Evolutionary conservation across 2,113 vertebrate genomes (phyloP), one percentile per base, ranked within the genome.

Genomic region (Hiodon alosoides): DNA sequence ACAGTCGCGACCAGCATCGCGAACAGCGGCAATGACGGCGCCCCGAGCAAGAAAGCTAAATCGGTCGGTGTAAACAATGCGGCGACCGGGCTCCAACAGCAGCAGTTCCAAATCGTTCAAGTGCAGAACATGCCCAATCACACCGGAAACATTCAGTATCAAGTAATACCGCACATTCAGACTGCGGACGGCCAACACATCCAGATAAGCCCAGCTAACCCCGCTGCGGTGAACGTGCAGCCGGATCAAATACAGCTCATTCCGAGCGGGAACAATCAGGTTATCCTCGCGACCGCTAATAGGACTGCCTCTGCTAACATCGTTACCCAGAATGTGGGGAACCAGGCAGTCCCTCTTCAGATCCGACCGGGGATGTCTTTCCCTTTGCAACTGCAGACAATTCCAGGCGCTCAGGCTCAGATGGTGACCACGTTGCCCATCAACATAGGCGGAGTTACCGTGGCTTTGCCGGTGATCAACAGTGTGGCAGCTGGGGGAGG

Each of bases 161-260:
- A 99, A 90, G 95, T 99, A 79, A 96, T 99, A 81, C 96, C 97
- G n/a, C 97, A 98, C 80, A 89, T 98, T 83, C 97, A 99, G 87
- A 93, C 97, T 7, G 90, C 95, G 2, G 97, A 98, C 83, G 93
- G 96, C 78, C 96, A 98, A 87, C 96, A 97, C 83, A 93, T 98
- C 87, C 96, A 99, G 74, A 90, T 98, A 83, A 95, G 90, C 86
- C 90, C 96, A 14, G 89, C 91, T 77, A 95, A 89, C 67, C 51
- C 93, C 66, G 85, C 93, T 65, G 90, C 95, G 80, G 87, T 98
- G 6, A 88, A 85, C 47, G 76, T 84, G 16, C 79, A 91, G 52
- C 89, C 94, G 67, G 96, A 99, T 70, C 96, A 97, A 86, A 95
- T 99, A 81, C 97, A 99, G 87, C 93, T 99, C 82, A 96, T 98